phyloP scores from a whole-genome alignment of 2,113 vertebrate genomes.

The Bettongia penicillata region DNA sequence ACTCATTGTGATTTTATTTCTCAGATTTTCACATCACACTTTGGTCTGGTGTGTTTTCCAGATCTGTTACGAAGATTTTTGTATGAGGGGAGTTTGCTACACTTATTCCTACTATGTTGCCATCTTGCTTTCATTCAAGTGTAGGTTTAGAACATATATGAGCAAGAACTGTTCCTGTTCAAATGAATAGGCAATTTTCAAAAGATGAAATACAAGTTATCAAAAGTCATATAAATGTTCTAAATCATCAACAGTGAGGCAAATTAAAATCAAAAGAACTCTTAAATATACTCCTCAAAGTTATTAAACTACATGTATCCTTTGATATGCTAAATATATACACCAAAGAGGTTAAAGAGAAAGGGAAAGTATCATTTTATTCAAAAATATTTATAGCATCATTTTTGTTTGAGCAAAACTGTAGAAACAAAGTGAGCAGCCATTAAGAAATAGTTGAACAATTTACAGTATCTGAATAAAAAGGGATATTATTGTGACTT shows the following conservation, averaged over 20 bases:
- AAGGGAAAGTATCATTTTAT: background rate
- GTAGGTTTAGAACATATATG: background rate
- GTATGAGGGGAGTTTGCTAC: background rate
- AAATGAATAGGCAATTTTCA: background rate
- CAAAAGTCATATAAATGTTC: background rate
- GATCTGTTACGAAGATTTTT: background rate
- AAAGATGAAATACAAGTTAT: background rate
- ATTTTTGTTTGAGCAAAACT: background rate
- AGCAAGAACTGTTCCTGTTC: background rate
- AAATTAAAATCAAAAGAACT: background rate
- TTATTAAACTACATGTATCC: background rate
- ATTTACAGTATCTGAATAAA: background rate
- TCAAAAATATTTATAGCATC: background rate
- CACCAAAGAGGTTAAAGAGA: background rate
- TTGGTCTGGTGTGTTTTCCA: background rate
- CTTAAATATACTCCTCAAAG: background rate
- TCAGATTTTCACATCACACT: background rate
- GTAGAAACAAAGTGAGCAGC: background rate
- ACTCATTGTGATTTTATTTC: background rate
- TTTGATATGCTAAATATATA: background rate
- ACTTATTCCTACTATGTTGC: background rate
- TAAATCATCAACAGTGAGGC: background rate
- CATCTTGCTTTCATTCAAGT: background rate
- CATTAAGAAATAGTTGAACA: background rate
- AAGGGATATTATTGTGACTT: background rate